phyloP scores from a whole-genome alignment of 2,797 vertebrate genomes.

The Psittacula echo region DNA sequence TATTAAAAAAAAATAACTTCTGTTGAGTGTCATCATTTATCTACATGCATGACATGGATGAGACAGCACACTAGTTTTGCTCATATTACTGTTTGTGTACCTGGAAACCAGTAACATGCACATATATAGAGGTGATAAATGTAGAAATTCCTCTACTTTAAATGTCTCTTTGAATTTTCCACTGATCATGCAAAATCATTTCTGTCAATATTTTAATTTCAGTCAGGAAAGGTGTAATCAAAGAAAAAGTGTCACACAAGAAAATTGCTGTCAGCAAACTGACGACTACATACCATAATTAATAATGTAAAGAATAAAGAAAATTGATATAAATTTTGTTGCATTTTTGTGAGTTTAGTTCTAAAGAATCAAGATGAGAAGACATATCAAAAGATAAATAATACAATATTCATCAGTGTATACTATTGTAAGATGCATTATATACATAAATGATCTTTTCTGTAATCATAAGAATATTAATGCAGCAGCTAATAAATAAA shows the following conservation, averaged over 20 bases:
- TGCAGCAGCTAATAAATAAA: conserved; percentile 66
- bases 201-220: conserved; percentile 83
- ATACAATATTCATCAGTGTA: background rate
- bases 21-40: background rate
- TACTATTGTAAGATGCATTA: conserved; percentile 41
- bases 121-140: background rate
- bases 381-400: conserved; percentile 28
- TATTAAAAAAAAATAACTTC: background rate
- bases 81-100: background rate
- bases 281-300: conserved; percentile 73
- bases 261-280: conserved; percentile 77
- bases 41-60: background rate
- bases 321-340: conserved; percentile 34
- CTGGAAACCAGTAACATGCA: background rate
- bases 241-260: conserved; percentile 73
- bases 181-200: conserved; percentile 74
- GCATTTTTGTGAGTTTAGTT: background rate
- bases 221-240: conserved; percentile 62
- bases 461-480: conserved; percentile 47
- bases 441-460: conserved; percentile 50
- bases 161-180: conserved; percentile 63
- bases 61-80: background rate
- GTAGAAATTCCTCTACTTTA: conserved; percentile 48
- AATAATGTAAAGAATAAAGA: conserved; percentile 52
- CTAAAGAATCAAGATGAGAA: background rate